phyloP scores from a whole-genome alignment of 2,888 invertebrate genomes.

The Eupithecia subumbrata region DNA sequence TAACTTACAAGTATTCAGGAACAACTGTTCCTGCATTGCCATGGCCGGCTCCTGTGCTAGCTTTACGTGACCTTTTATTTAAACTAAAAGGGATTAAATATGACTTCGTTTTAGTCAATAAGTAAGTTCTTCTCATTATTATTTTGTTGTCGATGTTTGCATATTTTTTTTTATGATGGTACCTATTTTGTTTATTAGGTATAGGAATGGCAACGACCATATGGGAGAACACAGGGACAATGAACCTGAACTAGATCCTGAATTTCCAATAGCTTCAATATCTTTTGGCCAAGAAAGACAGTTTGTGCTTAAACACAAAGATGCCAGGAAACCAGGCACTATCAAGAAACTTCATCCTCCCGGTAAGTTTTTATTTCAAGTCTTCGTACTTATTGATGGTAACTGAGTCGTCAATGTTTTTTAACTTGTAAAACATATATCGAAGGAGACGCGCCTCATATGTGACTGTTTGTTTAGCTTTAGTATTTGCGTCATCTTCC shows the following conservation, averaged over 20 bases:
- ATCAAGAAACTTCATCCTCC: slow-evolving; percentile 72
- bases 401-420: slow-evolving; percentile 81
- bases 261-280: slow-evolving; percentile 87
- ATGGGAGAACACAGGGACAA: slow-evolving; percentile 90
- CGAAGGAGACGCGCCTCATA: slow-evolving; percentile 94
- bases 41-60: slow-evolving; percentile 83
- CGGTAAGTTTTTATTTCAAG: slow-evolving; percentile 75
- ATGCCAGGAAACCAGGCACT: slow-evolving; percentile 78
- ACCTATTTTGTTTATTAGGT: slow-evolving; percentile 70
- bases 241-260: slow-evolving; percentile 86
- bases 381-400: slow-evolving; percentile 82
- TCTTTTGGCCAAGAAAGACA: slow-evolving; percentile 86
- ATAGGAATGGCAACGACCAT: slow-evolving; percentile 87
- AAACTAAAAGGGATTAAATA: slow-evolving; percentile 82
- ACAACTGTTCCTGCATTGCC: slow-evolving; percentile 85
- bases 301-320: slow-evolving; percentile 86
- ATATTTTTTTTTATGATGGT: background rate
- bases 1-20: slow-evolving; percentile 87
- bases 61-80: slow-evolving; percentile 79
- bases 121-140: slow-evolving; percentile 72
- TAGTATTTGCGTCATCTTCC: slow-evolving; percentile 86
- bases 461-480: slow-evolving; percentile 94
- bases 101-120: slow-evolving; percentile 87
- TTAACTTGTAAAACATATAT: slow-evolving; percentile 89
- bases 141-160: background rate